Percentiles rank a stretch among this genome's conserved stretches.
Conservation (phyloP, 2,113 vertebrate genomes). For the Hydropotes inermis region DNA sequence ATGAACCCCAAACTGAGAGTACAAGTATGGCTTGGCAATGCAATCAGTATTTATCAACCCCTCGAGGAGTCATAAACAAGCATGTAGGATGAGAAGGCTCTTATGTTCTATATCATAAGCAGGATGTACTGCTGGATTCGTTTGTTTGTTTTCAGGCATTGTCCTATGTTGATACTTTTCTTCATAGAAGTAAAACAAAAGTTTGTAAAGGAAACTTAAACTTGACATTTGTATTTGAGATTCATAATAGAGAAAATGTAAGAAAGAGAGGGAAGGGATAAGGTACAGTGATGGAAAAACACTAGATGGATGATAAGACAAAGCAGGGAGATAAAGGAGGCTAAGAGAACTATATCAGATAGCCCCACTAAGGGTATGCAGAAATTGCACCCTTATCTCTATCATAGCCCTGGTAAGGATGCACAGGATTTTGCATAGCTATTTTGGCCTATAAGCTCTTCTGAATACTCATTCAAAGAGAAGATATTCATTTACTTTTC, state of each 20-base stretch:
- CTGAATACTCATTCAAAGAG: neutral
- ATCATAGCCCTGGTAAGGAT: neutral
- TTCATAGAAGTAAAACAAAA: neutral
- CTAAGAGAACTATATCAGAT: neutral
- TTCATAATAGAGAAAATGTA: neutral
- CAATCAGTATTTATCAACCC: neutral
- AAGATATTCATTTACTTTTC: neutral
- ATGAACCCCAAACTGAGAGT: neutral
- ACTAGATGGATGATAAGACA: neutral
- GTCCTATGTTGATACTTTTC: neutral
- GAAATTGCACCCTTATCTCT: neutral
- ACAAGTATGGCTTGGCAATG: neutral
- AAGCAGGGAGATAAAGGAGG: neutral
- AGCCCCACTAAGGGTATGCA: neutral
- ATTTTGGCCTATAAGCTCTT: neutral
- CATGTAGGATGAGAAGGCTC: neutral
- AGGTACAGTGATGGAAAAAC: neutral
- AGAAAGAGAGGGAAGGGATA: neutral
- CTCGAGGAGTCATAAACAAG: neutral
- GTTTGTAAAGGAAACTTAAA: neutral
- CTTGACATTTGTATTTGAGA: neutral
- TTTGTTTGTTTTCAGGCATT: neutral
- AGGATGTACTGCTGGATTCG: neutral
- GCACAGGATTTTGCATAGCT: fast-evolving
- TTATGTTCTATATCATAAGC: neutral